phyloP scores from a whole-genome alignment of 2,888 invertebrate genomes.

The Dasysyrphus albostriatus region DNA sequence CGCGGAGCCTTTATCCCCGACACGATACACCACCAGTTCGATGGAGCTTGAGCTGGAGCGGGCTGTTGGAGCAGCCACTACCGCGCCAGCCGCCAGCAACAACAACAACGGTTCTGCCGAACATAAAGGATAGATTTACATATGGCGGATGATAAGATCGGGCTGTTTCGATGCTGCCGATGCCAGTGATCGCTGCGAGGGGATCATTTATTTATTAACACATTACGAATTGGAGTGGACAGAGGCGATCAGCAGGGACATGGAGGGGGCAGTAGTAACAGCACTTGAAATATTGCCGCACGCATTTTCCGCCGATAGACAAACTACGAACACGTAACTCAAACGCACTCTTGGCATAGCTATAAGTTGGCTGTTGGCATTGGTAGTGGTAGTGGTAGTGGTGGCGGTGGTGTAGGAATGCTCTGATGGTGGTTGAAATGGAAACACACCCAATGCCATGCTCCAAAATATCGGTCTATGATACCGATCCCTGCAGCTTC shows the following conservation, averaged over 20 bases:
- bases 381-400: not conserved
- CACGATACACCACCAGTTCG: slow-evolving; percentile 64
- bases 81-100: not conserved
- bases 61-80: slow-evolving; percentile 42
- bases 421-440: slow-evolving; percentile 35
- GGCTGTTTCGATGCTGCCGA: slow-evolving; percentile 54
- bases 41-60: not conserved
- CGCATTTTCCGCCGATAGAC: slow-evolving; percentile 73
- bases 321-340: slow-evolving; percentile 66
- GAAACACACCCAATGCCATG: slow-evolving; percentile 61
- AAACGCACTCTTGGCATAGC: slow-evolving; percentile 49
- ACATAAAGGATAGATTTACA: slow-evolving; percentile 76
- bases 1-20: slow-evolving; percentile 73
- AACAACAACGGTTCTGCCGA: slow-evolving; percentile 60
- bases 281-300: slow-evolving; percentile 73
- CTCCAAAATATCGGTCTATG: slow-evolving; percentile 23
- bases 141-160: slow-evolving; percentile 71
- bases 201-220: slow-evolving; percentile 76
- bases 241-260: slow-evolving; percentile 32
- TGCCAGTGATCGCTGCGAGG: slow-evolving; percentile 72
- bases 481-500: slow-evolving; percentile 48
- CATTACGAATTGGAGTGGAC: slow-evolving; percentile 75
- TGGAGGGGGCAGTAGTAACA: slow-evolving; percentile 9
- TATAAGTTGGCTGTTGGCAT: too few relatives aligned
- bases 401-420: slow-evolving; percentile 5